Conservation (phyloP, 2,888 invertebrate genomes). For the Parochlus steinenii region DNA sequence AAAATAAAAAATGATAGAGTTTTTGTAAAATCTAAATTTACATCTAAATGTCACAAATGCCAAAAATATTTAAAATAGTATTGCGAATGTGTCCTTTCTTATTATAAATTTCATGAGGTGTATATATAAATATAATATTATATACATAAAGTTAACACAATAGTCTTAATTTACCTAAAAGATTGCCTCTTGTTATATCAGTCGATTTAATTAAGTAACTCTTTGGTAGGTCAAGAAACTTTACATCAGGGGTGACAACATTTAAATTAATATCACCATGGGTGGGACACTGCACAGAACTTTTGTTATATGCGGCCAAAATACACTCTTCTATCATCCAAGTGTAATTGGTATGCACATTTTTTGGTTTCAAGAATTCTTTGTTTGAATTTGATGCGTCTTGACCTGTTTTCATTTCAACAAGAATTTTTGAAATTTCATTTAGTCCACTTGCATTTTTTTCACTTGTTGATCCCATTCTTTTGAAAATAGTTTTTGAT, state of each 20-base stretch:
- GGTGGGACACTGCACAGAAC: conserved; percentile 54
- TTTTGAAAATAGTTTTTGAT: conserved; percentile 8
- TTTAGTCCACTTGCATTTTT: conserved; percentile 23
- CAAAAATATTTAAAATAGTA: too few relatives aligned
- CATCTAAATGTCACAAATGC: too few relatives aligned
- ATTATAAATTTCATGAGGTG: too few relatives aligned
- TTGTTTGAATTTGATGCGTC: conserved; percentile 24
- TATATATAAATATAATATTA: too few relatives aligned
- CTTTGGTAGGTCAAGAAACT: conserved; percentile 78
- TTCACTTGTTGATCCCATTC: conserved; percentile 16
- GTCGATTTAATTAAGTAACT: conserved; percentile 66
- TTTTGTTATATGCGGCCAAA: conserved; percentile 61
- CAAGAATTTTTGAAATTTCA: conserved; percentile 14
- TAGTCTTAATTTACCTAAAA: too few relatives aligned
- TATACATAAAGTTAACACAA: too few relatives aligned
- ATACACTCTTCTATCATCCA: conserved; percentile 97
- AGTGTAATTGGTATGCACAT: conserved; percentile 39
- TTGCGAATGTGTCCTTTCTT: too few relatives aligned
- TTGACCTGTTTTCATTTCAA: conserved; percentile 14
- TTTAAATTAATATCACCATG: conserved; percentile 61
- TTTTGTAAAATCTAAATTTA: too few relatives aligned
- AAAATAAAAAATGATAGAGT: too few relatives aligned
- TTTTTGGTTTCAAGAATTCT: conserved; percentile 26
- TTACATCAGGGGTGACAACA: conserved; percentile 82
- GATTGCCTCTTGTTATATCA: conserved; percentile 54